phyloP scores from a whole-genome alignment of 2,888 invertebrate species.

The Alsophila aescularia region DNA sequence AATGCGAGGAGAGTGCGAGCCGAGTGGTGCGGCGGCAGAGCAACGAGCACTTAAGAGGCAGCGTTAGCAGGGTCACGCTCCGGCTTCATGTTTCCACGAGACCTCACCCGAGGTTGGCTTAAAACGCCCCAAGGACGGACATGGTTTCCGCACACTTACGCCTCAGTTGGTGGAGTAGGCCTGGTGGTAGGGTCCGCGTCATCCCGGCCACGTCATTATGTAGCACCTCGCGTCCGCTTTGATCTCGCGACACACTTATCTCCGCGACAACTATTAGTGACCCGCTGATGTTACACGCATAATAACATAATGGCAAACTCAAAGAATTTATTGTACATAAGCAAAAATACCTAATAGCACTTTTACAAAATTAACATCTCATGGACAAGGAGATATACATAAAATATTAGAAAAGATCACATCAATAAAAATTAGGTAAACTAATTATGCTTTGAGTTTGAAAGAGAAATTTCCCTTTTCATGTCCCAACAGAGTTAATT shows the following conservation, averaged over 20 bases:
- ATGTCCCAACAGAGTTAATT: too few species aligned
- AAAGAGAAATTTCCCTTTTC: too few species aligned
- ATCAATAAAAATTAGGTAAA: too few species aligned
- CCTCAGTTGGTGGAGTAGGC: slow-evolving; percentile 12
- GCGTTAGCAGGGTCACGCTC: slow-evolving; percentile 72
- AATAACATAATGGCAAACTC: too few species aligned
- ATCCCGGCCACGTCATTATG: not conserved
- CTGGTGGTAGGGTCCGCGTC: slow-evolving; percentile 5
- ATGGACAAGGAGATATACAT: too few species aligned
- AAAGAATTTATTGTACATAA: too few species aligned
- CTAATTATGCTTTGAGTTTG: too few species aligned
- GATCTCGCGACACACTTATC: slow-evolving; percentile 36
- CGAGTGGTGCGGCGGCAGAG: slow-evolving; percentile 59
- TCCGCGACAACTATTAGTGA: slow-evolving; percentile 14
- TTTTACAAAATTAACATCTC: too few species aligned
- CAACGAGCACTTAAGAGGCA: slow-evolving; percentile 65
- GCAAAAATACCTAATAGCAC: too few species aligned
- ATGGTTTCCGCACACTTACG: slow-evolving; percentile 67
- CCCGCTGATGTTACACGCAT: slow-evolving; percentile 27
- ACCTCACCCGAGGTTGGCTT: slow-evolving; percentile 50
- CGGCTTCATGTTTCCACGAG: slow-evolving; percentile 63
- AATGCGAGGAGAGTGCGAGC: slow-evolving; percentile 52
- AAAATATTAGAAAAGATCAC: too few species aligned
- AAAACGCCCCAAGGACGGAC: slow-evolving; percentile 71
- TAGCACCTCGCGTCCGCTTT: slow-evolving; percentile 50